Base-by-base conservation (phyloP, 2,113 vertebrate genomes). In the Sminthopsis crassicaudata region DNA sequence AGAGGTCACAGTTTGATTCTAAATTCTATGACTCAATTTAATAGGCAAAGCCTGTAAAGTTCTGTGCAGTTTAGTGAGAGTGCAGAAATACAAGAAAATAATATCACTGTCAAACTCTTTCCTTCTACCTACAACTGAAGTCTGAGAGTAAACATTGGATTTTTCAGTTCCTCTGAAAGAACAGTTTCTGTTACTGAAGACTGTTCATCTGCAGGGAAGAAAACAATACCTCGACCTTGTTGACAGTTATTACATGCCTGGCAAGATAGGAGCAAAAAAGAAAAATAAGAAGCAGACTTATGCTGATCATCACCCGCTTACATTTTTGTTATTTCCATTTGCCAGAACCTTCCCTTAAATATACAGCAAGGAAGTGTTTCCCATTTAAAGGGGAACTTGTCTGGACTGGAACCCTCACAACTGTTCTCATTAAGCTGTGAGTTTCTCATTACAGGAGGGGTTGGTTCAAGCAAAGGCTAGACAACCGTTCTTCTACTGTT, bases 81-180 rank as follows among this genome's bases (percentile, higher is more conserved):
- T 3, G 4, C 51, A 0, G 42, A n/a, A 90, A 46, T 48, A 26
- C 10, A 91, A 16, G 27, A 36, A 60, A 46, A 14, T 0, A 48
- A 54, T 50, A 7, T 5, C 2, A 60, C 67, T 22, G 0, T 0
- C 91, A 53, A 36, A 10, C 0, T 4, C 6, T 23, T 27, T 46
- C 90, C 53, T 46, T 46, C 51, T 0, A 1, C 0, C 1, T 53
- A 89, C 24, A 7, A 22, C 7, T 0, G 4, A 25, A 0, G 60
- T 0, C 2, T 16, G 10, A 60, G 46, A 27, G 26, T 16, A n/a
- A 30, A 48, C 4, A 1, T 22, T 48, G 14, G 14, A 53, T 53
- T 48, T 36, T n/a, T 42, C 1, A 3, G 67, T 84, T 30, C 36
- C 88, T 57, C 90, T 0, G 25, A 67, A 91, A 67, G 12, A 60